Conservation (phyloP, 2,888 invertebrate species). For the Ectemnius lituratus region DNA sequence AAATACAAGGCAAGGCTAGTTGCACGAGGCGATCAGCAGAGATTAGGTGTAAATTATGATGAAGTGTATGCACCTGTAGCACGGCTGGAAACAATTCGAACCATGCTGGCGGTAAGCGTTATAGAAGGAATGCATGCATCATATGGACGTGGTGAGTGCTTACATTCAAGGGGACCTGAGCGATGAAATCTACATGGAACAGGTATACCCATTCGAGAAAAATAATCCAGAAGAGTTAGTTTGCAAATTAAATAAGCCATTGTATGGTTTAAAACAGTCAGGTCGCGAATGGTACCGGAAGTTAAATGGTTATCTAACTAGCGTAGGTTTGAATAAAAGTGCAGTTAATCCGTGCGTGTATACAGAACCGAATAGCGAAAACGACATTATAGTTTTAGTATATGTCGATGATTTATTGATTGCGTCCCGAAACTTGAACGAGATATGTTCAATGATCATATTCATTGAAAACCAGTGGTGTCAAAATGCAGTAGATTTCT, state of each 20-base stretch:
- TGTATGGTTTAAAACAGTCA: slow-evolving; percentile 25
- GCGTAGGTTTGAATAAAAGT: slow-evolving; percentile 21
- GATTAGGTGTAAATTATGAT: background rate
- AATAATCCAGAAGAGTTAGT: slow-evolving; percentile 40
- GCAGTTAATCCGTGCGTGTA: slow-evolving; percentile 47
- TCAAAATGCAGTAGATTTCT: no score
- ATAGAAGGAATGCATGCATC: slow-evolving; percentile 53
- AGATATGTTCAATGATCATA: no score
- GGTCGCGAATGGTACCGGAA: slow-evolving; percentile 47
- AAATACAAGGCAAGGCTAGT: background rate
- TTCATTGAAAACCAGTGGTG: no score
- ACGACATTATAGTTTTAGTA: slow-evolving; percentile 21
- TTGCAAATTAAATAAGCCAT: slow-evolving; percentile 38
- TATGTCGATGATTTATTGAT: slow-evolving; percentile 51
- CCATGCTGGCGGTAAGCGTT: slow-evolving; percentile 44
- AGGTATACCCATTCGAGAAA: slow-evolving; percentile 36
- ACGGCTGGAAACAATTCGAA: slow-evolving; percentile 30
- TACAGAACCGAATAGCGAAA: background rate
- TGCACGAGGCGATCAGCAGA: background rate
- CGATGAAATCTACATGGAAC: background rate
- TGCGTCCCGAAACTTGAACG: slow-evolving; percentile 28
- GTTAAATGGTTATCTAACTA: slow-evolving; percentile 25
- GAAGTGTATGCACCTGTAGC: slow-evolving; percentile 1
- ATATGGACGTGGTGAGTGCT: slow-evolving; percentile 53
- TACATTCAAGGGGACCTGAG: slow-evolving; percentile 11